These are phyloP conservation scores for Ochropacha duplaris DNA, from an alignment of 2,888 invertebrate genomes.

Conservation along the genomic window DNA sequence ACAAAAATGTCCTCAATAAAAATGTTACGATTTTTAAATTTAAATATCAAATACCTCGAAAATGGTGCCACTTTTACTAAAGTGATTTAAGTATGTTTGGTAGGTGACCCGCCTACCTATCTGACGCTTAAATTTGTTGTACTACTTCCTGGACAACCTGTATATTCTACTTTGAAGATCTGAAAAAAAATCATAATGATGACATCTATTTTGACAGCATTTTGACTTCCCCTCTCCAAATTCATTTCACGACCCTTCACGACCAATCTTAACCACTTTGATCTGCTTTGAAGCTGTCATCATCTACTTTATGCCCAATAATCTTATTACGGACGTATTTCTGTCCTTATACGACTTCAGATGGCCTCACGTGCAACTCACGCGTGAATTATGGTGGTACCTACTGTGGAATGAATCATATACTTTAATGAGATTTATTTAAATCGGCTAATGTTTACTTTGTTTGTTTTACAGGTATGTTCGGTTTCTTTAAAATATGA, in stretches of 20 bases:
- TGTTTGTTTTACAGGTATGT: conserved; percentile 36
- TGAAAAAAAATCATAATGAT: neutral
- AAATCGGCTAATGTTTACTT: conserved; percentile 17
- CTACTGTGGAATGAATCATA: conserved; percentile 17
- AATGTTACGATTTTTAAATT: too few relatives aligned
- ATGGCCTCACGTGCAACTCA: conserved; percentile 31
- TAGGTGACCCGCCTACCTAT: too few relatives aligned
- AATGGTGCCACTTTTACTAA: too few relatives aligned
- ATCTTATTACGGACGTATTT: conserved; percentile 38
- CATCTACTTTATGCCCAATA: conserved; percentile 32
- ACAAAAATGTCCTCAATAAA: too few relatives aligned
- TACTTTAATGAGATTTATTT: conserved; percentile 29
- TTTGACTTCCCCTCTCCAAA: neutral
- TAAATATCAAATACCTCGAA: too few relatives aligned
- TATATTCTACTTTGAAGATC: neutral
- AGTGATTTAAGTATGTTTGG: too few relatives aligned
- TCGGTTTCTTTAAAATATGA: conserved; percentile 1
- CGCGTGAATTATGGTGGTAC: conserved; percentile 21
- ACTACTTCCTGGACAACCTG: too few relatives aligned
- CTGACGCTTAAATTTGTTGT: too few relatives aligned
- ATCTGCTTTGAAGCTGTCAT: conserved; percentile 25
- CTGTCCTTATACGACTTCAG: conserved; percentile 41
- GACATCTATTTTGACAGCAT: neutral
- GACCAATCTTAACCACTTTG: conserved; percentile 9
- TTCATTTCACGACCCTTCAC: neutral